Evolutionary conservation across 2,888 invertebrate species (phyloP), one percentile per base, ranked within the genome.

Genomic region (Drosophila paranaensis): DNA sequence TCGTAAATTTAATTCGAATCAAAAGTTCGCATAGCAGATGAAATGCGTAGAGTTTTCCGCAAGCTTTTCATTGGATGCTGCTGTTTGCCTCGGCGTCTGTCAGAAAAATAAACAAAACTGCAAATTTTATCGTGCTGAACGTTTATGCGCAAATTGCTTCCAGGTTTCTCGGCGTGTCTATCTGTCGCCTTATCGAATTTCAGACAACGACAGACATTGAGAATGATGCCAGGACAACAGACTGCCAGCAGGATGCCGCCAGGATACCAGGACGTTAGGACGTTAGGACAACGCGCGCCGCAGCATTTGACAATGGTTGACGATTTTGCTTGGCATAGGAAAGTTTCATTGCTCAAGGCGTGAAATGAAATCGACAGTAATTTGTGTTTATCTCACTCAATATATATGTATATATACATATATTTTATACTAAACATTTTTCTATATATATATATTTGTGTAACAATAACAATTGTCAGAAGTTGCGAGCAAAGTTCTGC

Each of bases 101-200:
- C 89, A 84, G 82, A 71, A 84, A 89, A 90, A 90, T 90, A 90
- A 90, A 89, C 89, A 88, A 81, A 90, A 88, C 90, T 90, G 88
- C 77, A 80, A 87, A 88, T 90, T 90, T 87, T 87, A 87, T 87
- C 87, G 87, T 81, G 66, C 77, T 77, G 78, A 87, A 87, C 90
- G 90, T 85, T 87, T 89, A 89, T 82, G 86, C 86, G 86, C 90
- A 90, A 87, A 87, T 87, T 88, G 87, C 88, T 90, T 85, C 81
- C 89, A 87, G 87, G 87, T 87, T 87, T 88, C 51, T 88, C 51
- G 73, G 72, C 37, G 45, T 60, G 37, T 53, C 60, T 55, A 60
- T 56, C 46, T 72, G 81, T 81, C 79, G 82, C 73, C 82, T 84
- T 84, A 84, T 84, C 84, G 84, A 84, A 82, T 87, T 88, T 82